phyloP scores from a whole-genome alignment of 1,140 invertebrate species.

The Saccostrea glomerata region DNA sequence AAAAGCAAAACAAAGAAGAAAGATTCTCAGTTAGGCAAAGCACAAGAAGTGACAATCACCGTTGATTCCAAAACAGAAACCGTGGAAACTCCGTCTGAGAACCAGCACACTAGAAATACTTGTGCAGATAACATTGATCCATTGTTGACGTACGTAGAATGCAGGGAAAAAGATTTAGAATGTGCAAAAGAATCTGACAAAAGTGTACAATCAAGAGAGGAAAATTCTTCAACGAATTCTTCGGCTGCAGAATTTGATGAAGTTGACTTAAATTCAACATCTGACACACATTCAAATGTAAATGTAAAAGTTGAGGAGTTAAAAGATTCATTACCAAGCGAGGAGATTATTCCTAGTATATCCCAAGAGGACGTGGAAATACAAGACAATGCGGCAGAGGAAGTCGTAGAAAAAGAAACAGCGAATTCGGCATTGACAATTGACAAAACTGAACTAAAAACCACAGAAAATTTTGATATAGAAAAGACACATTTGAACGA shows the following conservation, averaged over 20 bases:
- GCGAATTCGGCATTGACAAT: neutral
- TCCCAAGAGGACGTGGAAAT: neutral
- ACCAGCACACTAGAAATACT: neutral
- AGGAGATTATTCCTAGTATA: neutral
- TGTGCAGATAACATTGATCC: neutral
- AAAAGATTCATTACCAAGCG: neutral
- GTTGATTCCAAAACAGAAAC: neutral
- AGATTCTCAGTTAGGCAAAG: neutral
- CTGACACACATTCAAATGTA: neutral
- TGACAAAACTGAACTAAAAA: neutral
- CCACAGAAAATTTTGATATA: neutral
- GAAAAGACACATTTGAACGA: neutral
- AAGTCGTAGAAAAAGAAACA: neutral
- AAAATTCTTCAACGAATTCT: neutral
- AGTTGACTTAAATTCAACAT: neutral
- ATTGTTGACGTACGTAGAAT: neutral
- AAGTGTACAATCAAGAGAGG: neutral
- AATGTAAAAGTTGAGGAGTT: neutral
- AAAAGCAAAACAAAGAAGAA: neutral
- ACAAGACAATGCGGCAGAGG: neutral
- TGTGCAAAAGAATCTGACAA: neutral
- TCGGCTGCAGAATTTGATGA: conserved; percentile 10
- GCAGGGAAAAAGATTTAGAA: neutral
- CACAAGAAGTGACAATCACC: neutral
- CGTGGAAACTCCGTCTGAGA: neutral